Evolutionary conservation across 1,140 invertebrate species (phyloP), one percentile per base, ranked within the genome.

Genomic region (Hermetia illucens): DNA sequence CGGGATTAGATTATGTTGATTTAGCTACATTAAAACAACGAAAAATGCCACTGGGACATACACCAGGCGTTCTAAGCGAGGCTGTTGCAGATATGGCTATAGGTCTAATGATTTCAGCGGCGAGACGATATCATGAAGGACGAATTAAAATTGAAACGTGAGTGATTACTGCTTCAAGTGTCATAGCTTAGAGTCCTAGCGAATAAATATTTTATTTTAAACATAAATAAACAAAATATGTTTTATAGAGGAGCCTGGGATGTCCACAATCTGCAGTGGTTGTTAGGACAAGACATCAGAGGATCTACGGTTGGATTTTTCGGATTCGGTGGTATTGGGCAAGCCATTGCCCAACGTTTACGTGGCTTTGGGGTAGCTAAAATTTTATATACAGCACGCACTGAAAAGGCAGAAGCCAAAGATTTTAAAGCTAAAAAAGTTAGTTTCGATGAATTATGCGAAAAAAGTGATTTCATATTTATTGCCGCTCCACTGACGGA

Each of bases 81-180:
- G 74, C 86, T 2, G 85, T 88, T 1, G 87, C 89, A 1, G 87
- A 95, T 60, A 64, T 85, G 15, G 77, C 84, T 4, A 67, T 94
- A 2, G 71, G 79, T 1, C 61, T 94, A 4, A 49, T 83, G 33
- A 65, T 93, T 30, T 68, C 72, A 10, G 81, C 85, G 1, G 71
- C 76, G 1, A 71, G 87, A 38, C 65, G 82, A 43, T 65, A 84
- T 21, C 70, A 80, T 36, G 82, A 88, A 63, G 82, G 81, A 19
- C 61, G 77, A 17, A 36, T 55, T 3, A 67, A 72, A 49, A 61
- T 85, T 1, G 71, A 76, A 52, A 64, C 67, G 82, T 58, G 19
- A 46, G 47, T 38, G 32, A 3, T 16, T 29, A 4, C n/a, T 4
- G n/a, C n/a, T 29, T 30, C n/a, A n/a, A n/a, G n/a, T n/a, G n/a